phyloP scores from a whole-genome alignment of 2,113 vertebrate genomes.

The Phyllostomus hastatus region DNA sequence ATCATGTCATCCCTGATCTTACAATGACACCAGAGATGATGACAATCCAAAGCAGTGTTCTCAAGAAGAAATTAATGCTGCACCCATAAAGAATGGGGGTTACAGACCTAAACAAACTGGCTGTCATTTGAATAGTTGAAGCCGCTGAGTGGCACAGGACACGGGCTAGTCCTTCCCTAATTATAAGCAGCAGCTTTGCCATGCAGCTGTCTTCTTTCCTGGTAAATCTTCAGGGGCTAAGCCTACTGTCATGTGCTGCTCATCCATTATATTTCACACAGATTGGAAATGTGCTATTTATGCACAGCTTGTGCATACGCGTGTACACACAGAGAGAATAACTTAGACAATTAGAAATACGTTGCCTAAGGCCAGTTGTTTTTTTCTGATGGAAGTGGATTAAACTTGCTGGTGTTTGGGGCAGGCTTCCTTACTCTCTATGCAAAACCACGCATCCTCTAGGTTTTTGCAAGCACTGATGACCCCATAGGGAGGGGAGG shows the following conservation, averaged over 20 bases:
- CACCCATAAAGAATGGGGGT: neutral
- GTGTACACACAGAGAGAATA: neutral
- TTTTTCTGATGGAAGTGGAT: neutral
- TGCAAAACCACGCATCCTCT: neutral
- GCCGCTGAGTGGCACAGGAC: neutral
- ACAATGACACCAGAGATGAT: neutral
- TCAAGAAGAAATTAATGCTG: constrained; percentile 1
- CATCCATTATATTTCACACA: constrained; percentile 73
- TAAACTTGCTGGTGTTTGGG: constrained; percentile 47
- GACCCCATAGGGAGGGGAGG: neutral
- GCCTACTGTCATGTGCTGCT: constrained; percentile 60
- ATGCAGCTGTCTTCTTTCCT: constrained; percentile 15
- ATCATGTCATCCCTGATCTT: neutral
- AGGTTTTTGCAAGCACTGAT: neutral
- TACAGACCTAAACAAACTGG: neutral
- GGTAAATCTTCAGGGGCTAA: constrained; percentile 28
- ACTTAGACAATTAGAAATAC: constrained; percentile 64
- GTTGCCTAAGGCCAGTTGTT: constrained; percentile 40
- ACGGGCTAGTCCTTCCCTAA: neutral
- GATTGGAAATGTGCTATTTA: constrained; percentile 71
- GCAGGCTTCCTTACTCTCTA: neutral
- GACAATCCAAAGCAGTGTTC: neutral
- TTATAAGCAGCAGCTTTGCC: constrained; percentile 21
- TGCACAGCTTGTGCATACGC: neutral
- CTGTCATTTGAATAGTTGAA: neutral